Evolutionary conservation across 64 coral and sea anemone species (phyloP), one percentile per base, ranked within the genome.

Genomic region (Pocillopora damicornis): DNA sequence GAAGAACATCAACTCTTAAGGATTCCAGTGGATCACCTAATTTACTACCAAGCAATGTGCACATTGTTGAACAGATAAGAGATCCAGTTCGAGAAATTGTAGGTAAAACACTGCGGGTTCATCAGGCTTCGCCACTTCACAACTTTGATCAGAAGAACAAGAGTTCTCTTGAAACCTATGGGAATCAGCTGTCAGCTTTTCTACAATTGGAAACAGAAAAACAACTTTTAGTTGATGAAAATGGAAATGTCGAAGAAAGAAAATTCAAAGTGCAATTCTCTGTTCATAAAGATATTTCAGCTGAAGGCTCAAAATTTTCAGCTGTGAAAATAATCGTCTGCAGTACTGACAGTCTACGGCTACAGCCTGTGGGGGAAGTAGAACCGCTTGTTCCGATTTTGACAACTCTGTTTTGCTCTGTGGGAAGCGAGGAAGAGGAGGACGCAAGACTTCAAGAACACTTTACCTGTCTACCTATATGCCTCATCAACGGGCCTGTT

Each of bases 31-130:
- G 61, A 26, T 36, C 11, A 18, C 4, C 11, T 13, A 36, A 22
- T 37, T 11, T 25, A 63, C 56, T 25, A 17, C 13, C 73, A 26
- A 76, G 58, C 64, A 90, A 22, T 69, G 13, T 23, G 10, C 17
- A 17, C 15, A 18, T 16, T 79, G 11, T 45, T n/a, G 68, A 15
- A 64, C 67, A 63, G 63, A 37, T 36, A 57, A 57, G 23, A 22
- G n/a, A 73, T 58, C 17, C 42, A 20, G 80, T 91, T 92, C n/a
- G 42, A 86, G 79, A 81, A 25, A 18, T 87, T 86, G 76, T 95
- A 76, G 91, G 91, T 65, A 95, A 95, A 79, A 95, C 94, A 16
- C 91, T 90, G 80, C 91, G 90, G 63, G 68, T 95, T 20, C 74
- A 89, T 74, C 78, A 79, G 1, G 82, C 76, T 36, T 92, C 94